These are phyloP conservation scores for Anastatus disparis DNA, from an alignment of 1,140 invertebrate species.

Conservation along the genomic window DNA sequence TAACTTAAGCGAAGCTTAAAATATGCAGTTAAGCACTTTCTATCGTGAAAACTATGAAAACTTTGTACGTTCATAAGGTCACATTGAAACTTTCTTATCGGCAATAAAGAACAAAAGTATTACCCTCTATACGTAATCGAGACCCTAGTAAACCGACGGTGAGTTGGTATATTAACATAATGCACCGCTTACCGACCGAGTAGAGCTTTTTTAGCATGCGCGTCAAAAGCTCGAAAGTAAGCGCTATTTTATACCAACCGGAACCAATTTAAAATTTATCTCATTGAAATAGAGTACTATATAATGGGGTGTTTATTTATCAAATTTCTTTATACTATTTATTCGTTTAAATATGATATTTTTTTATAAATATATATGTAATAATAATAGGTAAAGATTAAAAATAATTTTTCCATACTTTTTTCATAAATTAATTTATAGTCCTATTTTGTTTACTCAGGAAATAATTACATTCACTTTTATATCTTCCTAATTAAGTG, in stretches of 20 bases:
- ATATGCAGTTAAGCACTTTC: conserved; percentile 20
- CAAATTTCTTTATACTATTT: no score
- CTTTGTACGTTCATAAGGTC: conserved; percentile 34
- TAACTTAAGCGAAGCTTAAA: background rate
- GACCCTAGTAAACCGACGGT: background rate
- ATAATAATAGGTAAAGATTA: no score
- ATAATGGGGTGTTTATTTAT: no score
- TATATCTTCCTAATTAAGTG: no score
- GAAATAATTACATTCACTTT: no score
- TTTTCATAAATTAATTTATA: no score
- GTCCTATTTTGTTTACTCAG: no score
- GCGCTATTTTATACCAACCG: background rate
- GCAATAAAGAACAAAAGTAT: background rate
- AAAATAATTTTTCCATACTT: no score
- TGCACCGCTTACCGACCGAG: conserved; percentile 10
- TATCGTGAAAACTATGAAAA: conserved; percentile 9
- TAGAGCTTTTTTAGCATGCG: no score
- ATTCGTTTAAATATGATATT: no score
- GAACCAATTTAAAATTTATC: background rate
- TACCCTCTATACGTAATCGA: conserved; percentile 18
- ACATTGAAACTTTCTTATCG: conserved; percentile 29
- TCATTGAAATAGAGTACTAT: background rate
- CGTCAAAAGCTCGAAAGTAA: background rate
- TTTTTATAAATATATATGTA: no score
- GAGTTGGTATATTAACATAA: conserved; percentile 8